A percentile compares a stretch with the other conserved stretches of the same genome.
phyloP scores from a whole-genome alignment of 2,888 invertebrate species.

The Tipula lateralis region DNA sequence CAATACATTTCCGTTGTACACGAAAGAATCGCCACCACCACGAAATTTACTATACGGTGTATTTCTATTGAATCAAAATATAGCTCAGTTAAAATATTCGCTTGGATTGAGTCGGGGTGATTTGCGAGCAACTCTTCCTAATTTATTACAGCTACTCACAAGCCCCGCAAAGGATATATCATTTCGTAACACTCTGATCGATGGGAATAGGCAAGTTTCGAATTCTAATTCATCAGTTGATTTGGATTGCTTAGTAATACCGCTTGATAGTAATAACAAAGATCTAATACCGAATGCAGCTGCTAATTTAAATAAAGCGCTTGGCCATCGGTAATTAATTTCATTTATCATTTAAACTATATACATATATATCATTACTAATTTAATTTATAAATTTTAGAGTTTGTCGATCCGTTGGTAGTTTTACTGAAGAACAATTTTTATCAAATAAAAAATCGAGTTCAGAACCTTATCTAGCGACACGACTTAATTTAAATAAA shows the following conservation, averaged over 20 bases:
- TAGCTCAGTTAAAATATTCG: constrained; percentile 69
- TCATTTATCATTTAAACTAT: not conserved
- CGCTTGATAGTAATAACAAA: not conserved
- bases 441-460: constrained; percentile 33
- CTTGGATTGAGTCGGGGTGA: constrained; percentile 39
- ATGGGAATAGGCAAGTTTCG: constrained; percentile 34
- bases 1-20: constrained; percentile 73
- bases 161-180: constrained; percentile 31
- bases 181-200: not conserved
- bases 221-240: constrained; percentile 45
- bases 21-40: constrained; percentile 43
- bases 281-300: not conserved
- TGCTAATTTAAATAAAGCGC: not conserved
- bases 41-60: constrained; percentile 73
- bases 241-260: constrained; percentile 42
- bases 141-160: constrained; percentile 42
- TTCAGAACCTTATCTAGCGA: constrained; percentile 36
- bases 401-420: constrained; percentile 44
- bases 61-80: constrained; percentile 88
- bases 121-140: constrained; percentile 43
- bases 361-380: not conserved
- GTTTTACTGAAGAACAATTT: constrained; percentile 44
- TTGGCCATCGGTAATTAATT: constrained; percentile 24
- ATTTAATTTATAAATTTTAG: constrained; percentile 31
- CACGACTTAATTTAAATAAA: not conserved